Evolutionary conservation across 2,113 vertebrate species (phyloP), one percentile per base, ranked within the genome.

Genomic region (Ceratotherium simum): DNA sequence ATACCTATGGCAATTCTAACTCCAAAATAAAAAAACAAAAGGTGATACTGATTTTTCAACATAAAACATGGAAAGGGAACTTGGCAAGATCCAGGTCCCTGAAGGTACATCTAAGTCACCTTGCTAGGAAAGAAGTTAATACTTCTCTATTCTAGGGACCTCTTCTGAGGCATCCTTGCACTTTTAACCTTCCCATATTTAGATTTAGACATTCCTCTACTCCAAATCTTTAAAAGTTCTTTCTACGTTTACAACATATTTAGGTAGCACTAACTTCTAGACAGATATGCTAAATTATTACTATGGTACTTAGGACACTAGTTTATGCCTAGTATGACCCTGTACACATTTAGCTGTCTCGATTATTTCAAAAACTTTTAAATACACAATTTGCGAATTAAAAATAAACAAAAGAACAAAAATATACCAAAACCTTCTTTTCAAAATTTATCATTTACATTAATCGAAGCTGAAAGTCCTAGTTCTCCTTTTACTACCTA

Each of bases 401-500:
- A 87, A 87, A 85, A 60, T n/a, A 97, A 48, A 31, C 27, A 54
- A 69, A 94, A 85, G 36, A 85, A 56, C 36, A 73, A 76, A 79
- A 84, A 54, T 18, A 58, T 18, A 33, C 4, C n/a, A 67, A 83
- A 87, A 17, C 3, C 16, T 86, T 51, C 10, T 94, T 91, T 93
- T 62, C 33, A 33, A 95, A 78, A 31, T 70, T 85, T 48, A n/a
- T 17, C 51, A 75, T 80, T 75, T 56, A 60, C 21, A 78, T 85
- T 3, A 70, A 42, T n/a, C 76, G 46, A 90, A 54, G 18, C 21
- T 84, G 56, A 94, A 96, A 87, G 75, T 3, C 8, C 27, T 18
- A 54, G 58, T 92, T 97, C 96, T 90, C 85, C 67, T 98, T 95
- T 96, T 46, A 58, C 21, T 39, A 56, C 10, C 62, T 36, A 18